Conservation (phyloP, 2,113 vertebrate species). For the Bettongia penicillata region DNA sequence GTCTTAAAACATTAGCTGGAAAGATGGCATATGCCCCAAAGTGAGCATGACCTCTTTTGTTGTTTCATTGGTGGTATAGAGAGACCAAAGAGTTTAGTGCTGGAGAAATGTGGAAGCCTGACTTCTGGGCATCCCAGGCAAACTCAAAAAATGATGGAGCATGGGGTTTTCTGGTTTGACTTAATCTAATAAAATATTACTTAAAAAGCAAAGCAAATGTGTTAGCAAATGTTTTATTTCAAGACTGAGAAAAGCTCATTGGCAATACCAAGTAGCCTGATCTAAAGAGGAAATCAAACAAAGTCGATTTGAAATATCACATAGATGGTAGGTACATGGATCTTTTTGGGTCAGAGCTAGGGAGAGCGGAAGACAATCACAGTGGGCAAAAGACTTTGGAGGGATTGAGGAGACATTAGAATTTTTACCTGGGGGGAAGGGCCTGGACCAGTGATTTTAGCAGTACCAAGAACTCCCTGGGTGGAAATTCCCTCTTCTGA, state of each 20-base stretch:
- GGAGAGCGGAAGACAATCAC: background rate
- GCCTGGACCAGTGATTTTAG: background rate
- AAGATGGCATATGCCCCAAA: background rate
- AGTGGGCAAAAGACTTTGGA: background rate
- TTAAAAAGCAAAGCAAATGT: slow-evolving; percentile 52
- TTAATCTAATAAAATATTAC: slow-evolving; percentile 78
- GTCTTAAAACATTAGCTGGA: slow-evolving; percentile 3
- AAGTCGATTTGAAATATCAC: background rate
- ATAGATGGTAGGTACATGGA: background rate
- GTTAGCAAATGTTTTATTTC: slow-evolving; percentile 39
- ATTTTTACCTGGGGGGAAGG: background rate
- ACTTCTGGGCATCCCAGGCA: slow-evolving; percentile 55
- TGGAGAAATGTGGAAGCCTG: background rate
- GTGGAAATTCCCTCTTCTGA: background rate
- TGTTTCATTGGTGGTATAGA: slow-evolving; percentile 47
- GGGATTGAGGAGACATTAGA: background rate
- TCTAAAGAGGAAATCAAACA: background rate
- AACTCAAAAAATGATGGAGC: slow-evolving; percentile 56
- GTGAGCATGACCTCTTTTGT: background rate
- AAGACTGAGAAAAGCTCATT: background rate
- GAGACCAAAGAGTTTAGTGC: slow-evolving; percentile 37
- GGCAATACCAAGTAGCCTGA: background rate
- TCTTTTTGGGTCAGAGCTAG: background rate
- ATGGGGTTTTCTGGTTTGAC: slow-evolving; percentile 67
- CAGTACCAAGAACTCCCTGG: background rate